A percentile compares a stretch with the other conserved stretches of the same genome.
These are phyloP conservation scores for Melinaea menophilus DNA, from an alignment of 2,888 invertebrate species.

Conservation along the genomic window DNA sequence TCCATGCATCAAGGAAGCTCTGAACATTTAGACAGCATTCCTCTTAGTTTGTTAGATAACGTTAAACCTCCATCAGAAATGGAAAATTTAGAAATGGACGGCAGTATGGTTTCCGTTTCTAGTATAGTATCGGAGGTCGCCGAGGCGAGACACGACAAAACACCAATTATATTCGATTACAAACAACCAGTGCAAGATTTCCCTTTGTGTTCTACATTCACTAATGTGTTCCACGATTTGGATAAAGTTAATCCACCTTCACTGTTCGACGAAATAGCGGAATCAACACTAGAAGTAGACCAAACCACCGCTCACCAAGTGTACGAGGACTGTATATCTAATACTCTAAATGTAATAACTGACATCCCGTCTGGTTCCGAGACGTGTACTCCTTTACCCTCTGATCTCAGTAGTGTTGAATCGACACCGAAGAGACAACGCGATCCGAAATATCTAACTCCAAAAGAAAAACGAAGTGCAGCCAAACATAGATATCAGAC, in stretches of 20 bases:
- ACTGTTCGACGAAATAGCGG: slow-evolving; percentile 83
- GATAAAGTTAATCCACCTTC: slow-evolving; percentile 86
- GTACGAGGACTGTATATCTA: slow-evolving; percentile 78
- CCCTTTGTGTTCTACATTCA: slow-evolving; percentile 60
- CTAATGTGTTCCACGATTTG: slow-evolving; percentile 76
- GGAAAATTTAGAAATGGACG: slow-evolving; percentile 87
- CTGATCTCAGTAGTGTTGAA: slow-evolving; percentile 85
- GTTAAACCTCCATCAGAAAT: slow-evolving; percentile 90
- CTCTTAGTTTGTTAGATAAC: slow-evolving; percentile 84
- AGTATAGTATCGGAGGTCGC: slow-evolving; percentile 89
- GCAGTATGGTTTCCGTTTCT: slow-evolving; percentile 90
- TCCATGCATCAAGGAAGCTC: slow-evolving; percentile 75
- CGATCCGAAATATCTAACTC: slow-evolving; percentile 78
- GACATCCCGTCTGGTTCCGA: slow-evolving; percentile 76
- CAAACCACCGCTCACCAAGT: slow-evolving; percentile 77
- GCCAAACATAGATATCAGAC: slow-evolving; percentile 90
- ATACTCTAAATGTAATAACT: slow-evolving; percentile 76
- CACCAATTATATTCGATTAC: slow-evolving; percentile 76
- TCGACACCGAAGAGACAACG: slow-evolving; percentile 83
- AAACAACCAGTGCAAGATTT: slow-evolving; percentile 76
- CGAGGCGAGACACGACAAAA: slow-evolving; percentile 68
- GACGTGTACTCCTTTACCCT: slow-evolving; percentile 80
- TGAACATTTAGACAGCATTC: slow-evolving; percentile 80
- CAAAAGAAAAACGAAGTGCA: slow-evolving; percentile 86
- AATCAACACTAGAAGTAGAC: slow-evolving; percentile 74